phyloP scores from a whole-genome alignment of 2,113 vertebrate genomes.

The Amblyornis subalaris region DNA sequence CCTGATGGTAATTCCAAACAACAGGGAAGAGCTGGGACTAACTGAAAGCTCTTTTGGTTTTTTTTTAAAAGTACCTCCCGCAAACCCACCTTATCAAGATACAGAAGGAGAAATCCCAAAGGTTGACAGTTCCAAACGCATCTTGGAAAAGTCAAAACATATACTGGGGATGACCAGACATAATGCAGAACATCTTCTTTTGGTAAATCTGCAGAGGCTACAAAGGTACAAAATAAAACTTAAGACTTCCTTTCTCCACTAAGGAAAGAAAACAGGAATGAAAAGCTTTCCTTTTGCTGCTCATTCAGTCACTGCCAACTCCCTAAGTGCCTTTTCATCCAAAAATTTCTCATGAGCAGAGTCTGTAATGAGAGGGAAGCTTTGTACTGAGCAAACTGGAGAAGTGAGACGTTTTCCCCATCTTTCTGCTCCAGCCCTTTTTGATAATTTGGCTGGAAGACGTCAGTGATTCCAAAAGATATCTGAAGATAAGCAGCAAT shows the following conservation, averaged over 20 bases:
- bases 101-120: constrained; percentile 65
- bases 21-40: neutral
- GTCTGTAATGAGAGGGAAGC: constrained; percentile 6
- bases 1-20: neutral
- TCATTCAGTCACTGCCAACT: constrained; percentile 24
- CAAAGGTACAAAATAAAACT: constrained; percentile 26
- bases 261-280: constrained; percentile 3
- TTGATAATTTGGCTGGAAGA: neutral
- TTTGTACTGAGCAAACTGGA: neutral
- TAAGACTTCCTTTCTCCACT: constrained; percentile 1
- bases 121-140: constrained; percentile 53
- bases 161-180: constrained; percentile 30
- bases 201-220: constrained; percentile 29
- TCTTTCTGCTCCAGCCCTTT: neutral
- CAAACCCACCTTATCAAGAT: constrained; percentile 61
- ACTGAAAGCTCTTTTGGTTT: neutral
- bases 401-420: neutral
- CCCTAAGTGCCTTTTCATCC: neutral
- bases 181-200: constrained; percentile 20
- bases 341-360: constrained; percentile 13
- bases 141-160: constrained; percentile 59
- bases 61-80: neutral
- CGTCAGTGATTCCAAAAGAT: neutral
- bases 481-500: neutral
- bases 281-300: constrained; percentile 23